A percentile compares a stretch with the other conserved stretches of the same genome.
Conservation (phyloP, 2,888 invertebrate species). For the Meliscaeva auricollis region DNA sequence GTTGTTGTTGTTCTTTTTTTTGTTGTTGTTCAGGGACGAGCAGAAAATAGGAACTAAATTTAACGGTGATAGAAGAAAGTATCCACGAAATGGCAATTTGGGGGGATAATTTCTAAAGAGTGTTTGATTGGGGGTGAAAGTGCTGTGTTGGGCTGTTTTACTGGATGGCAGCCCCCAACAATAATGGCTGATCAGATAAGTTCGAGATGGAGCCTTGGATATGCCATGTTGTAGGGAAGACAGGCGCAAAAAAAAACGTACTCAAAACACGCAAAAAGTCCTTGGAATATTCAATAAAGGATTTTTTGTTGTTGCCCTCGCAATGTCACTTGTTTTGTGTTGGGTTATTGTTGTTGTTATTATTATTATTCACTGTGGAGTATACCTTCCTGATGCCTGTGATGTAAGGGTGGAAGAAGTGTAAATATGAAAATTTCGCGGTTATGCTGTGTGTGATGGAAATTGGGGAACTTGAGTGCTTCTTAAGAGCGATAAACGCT, state of each 20-base stretch:
- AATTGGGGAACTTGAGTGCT: slow-evolving; percentile 62
- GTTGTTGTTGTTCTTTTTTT: not conserved
- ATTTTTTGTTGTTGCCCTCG: slow-evolving; percentile 14
- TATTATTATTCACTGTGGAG: not conserved
- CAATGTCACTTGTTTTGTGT: slow-evolving; percentile 15
- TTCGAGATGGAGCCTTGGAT: slow-evolving; percentile 1
- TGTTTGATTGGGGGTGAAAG: slow-evolving; percentile 73
- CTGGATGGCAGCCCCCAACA: slow-evolving; percentile 36
- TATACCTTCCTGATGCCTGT: not conserved
- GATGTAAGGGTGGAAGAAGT: slow-evolving; percentile 4
- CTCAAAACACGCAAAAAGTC: slow-evolving; percentile 50
- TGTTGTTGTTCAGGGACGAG: not conserved
- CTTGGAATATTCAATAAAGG: slow-evolving; percentile 73
- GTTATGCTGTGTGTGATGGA: slow-evolving; percentile 23
- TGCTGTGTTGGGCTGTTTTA: slow-evolving; percentile 71
- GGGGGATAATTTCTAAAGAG: slow-evolving; percentile 74
- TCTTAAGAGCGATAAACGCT: slow-evolving; percentile 73
- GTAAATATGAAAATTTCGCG: slow-evolving; percentile 73
- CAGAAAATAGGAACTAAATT: slow-evolving; percentile 19
- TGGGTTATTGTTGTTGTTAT: slow-evolving; percentile 14
- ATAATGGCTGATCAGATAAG: slow-evolving; percentile 44
- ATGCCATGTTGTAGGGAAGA: not conserved
- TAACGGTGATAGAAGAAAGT: slow-evolving; percentile 72
- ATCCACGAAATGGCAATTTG: slow-evolving; percentile 71
- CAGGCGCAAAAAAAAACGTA: slow-evolving; percentile 25